Percentiles rank a stretch among this genome's conserved stretches.
phyloP scores from a whole-genome alignment of 2,888 invertebrate genomes.

The Drosophila flavopinicola region DNA sequence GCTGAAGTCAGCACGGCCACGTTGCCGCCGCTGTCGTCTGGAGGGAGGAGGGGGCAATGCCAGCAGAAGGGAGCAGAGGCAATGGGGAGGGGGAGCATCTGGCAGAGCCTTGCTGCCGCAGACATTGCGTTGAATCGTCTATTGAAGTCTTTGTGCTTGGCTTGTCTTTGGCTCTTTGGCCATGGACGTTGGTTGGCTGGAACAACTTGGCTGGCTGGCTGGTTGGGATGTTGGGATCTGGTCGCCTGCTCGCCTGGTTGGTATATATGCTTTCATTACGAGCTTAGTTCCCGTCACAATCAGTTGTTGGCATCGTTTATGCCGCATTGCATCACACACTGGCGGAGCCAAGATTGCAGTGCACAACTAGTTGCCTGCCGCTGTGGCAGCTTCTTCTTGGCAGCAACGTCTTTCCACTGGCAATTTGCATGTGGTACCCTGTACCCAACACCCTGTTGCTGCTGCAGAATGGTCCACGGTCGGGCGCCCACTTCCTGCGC shows the following conservation, averaged over 20 bases:
- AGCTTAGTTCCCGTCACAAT: slow-evolving; percentile 83
- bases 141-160: slow-evolving; percentile 57
- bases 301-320: slow-evolving; percentile 82
- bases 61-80: neutral
- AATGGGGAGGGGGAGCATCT: neutral
- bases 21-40: slow-evolving; percentile 36
- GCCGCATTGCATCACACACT: slow-evolving; percentile 74
- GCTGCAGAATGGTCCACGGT: slow-evolving; percentile 10
- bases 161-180: slow-evolving; percentile 46
- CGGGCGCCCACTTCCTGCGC: slow-evolving; percentile 50
- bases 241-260: no score
- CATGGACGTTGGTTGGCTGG: slow-evolving; percentile 32
- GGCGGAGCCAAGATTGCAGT: slow-evolving; percentile 27
- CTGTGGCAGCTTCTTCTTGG: slow-evolving; percentile 75
- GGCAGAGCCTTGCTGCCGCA: slow-evolving; percentile 19
- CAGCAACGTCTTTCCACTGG: slow-evolving; percentile 76
- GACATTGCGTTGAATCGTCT: slow-evolving; percentile 68
- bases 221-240: slow-evolving; percentile 31
- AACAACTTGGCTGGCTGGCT: slow-evolving; percentile 30
- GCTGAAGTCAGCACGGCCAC: slow-evolving; percentile 41
- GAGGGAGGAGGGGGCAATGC: neutral
- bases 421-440: slow-evolving; percentile 69
- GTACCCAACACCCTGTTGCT: slow-evolving; percentile 32
- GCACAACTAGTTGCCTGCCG: slow-evolving; percentile 67
- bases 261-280: slow-evolving; percentile 80